These are phyloP conservation scores for Pleuronectes platessa DNA, from an alignment of 2,113 vertebrate species.

Conservation along the genomic window DNA sequence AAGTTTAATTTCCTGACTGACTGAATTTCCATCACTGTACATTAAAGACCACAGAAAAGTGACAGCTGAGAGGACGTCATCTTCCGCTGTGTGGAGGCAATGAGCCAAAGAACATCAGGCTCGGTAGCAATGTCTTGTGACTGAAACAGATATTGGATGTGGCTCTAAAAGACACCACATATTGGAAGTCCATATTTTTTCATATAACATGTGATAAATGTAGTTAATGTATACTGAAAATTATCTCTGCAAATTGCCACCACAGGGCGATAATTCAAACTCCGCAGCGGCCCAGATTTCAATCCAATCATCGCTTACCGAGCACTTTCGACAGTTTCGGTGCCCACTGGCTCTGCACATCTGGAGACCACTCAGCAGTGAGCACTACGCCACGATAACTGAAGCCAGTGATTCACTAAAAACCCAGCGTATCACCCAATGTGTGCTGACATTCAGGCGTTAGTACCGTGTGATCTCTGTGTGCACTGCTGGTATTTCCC, in stretches of 20 bases:
- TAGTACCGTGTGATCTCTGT: constrained; percentile 75
- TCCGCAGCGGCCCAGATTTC: constrained; percentile 25
- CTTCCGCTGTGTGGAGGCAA: constrained; percentile 49
- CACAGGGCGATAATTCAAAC: constrained; percentile 27
- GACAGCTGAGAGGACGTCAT: constrained; percentile 28
- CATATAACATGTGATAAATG: constrained; percentile 41
- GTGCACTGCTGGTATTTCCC: constrained; percentile 74
- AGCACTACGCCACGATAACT: neutral
- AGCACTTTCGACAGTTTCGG: constrained; percentile 18
- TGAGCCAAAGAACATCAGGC: constrained; percentile 49
- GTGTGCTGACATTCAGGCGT: constrained; percentile 57
- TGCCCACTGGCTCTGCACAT: constrained; percentile 22
- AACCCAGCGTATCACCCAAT: constrained; percentile 3
- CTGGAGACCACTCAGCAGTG: constrained; percentile 17
- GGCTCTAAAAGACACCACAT: constrained; percentile 10
- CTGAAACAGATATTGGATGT: constrained; percentile 23
- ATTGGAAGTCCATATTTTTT: neutral
- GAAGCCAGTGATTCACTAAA: constrained; percentile 46
- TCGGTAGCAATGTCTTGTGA: constrained; percentile 37
- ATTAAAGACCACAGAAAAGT: neutral
- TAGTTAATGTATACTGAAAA: constrained; percentile 10
- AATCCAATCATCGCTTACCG: constrained; percentile 52
- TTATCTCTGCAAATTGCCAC: constrained; percentile 5
- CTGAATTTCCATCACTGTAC: neutral
- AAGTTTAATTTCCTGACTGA: neutral